Percentiles rank a stretch among this genome's conserved stretches.
phyloP scores from a whole-genome alignment of 2,888 invertebrate species.

The Lacanobia wlatinum region DNA sequence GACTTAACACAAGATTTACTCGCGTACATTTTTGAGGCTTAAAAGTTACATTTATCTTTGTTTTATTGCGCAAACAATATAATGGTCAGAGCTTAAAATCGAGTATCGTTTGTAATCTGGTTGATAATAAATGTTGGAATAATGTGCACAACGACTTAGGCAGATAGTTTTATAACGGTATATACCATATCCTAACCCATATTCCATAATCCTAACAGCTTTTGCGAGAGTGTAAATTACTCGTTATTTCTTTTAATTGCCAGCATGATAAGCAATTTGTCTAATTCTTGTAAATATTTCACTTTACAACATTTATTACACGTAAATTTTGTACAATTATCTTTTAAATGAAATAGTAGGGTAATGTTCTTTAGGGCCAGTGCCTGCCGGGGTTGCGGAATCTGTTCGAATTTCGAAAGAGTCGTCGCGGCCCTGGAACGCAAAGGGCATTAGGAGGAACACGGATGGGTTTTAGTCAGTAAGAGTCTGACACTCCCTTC shows the following conservation, averaged over 20 bases:
- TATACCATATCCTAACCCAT: too few relatives aligned
- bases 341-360: not conserved
- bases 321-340: not conserved
- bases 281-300: conserved; percentile 18
- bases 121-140: not conserved
- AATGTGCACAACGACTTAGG: not conserved
- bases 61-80: conserved; percentile 42
- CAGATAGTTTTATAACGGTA: not conserved
- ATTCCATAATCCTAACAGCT: conserved; percentile 26
- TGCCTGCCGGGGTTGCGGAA: too few relatives aligned
- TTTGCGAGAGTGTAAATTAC: conserved; percentile 2
- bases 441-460: too few relatives aligned
- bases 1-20: conserved; percentile 47
- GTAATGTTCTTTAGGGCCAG: too few relatives aligned
- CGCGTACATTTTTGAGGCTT: conserved; percentile 37
- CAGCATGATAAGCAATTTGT: not conserved
- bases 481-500: too few relatives aligned
- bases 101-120: not conserved
- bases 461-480: too few relatives aligned
- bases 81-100: conserved; percentile 16
- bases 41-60: conserved; percentile 37
- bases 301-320: conserved; percentile 1
- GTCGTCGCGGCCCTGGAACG: too few relatives aligned
- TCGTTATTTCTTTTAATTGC: conserved; percentile 4
- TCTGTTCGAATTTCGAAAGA: too few relatives aligned